These are phyloP conservation scores for Zaprionus capensis DNA, from an alignment of 1,140 invertebrate genomes.

Conservation along the genomic window DNA sequence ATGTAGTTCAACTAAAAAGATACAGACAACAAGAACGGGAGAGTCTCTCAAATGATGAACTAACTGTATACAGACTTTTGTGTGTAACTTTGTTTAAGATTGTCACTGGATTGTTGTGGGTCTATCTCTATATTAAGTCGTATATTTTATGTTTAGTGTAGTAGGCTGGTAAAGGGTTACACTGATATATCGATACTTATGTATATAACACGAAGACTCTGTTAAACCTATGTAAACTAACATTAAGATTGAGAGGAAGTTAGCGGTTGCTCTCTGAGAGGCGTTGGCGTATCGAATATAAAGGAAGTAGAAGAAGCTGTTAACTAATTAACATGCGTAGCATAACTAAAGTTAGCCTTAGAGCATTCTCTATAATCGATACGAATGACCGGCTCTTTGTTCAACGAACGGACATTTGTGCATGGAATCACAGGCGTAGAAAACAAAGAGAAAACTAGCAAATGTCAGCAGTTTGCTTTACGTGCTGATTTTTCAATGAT, in stretches of 20 bases:
- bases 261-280: too few species aligned
- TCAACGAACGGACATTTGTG: not conserved
- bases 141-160: not conserved
- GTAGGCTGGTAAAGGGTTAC: too few species aligned
- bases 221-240: too few species aligned
- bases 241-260: too few species aligned
- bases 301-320: not conserved
- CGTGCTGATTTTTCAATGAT: constrained; percentile 44
- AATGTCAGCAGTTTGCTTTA: constrained; percentile 47
- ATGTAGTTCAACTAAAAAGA: constrained; percentile 12
- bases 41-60: too few species aligned
- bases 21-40: constrained; percentile 9
- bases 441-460: constrained; percentile 21
- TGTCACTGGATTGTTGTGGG: too few species aligned
- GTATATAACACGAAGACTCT: too few species aligned
- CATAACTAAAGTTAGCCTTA: constrained; percentile 1
- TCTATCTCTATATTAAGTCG: too few species aligned
- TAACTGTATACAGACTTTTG: too few species aligned
- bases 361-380: constrained; percentile 31
- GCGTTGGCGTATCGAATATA: too few species aligned
- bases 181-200: too few species aligned
- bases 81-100: too few species aligned
- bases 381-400: constrained; percentile 5
- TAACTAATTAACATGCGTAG: constrained; percentile 56
- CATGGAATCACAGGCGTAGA: not conserved